Evolutionary conservation across 2,888 invertebrate genomes (phyloP).

Genomic region (Hydropsyche betteni): DNA sequence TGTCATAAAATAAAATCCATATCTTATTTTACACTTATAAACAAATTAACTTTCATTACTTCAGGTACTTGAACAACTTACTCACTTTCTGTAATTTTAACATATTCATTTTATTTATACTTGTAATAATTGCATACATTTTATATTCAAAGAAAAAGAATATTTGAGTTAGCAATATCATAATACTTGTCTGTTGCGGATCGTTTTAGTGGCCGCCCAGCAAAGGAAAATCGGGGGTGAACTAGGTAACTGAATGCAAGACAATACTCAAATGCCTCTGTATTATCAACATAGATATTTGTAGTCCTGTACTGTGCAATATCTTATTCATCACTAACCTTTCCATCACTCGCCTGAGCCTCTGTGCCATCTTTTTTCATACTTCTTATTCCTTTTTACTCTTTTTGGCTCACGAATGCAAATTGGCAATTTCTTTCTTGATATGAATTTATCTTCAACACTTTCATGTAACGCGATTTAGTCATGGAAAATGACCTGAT

Average conservation of each 20-base stretch:
- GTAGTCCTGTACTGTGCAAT: conserved; percentile 52
- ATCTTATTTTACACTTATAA: conserved; percentile 38
- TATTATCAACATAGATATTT: conserved; percentile 50
- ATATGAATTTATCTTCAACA: conserved; percentile 40
- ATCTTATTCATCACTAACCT: conserved; percentile 52
- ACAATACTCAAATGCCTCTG: conserved; percentile 59
- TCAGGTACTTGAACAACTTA: conserved; percentile 42
- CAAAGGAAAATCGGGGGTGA: conserved; percentile 77
- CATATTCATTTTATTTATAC: conserved; percentile 6
- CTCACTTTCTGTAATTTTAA: conserved; percentile 14
- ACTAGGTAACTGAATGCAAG: conserved; percentile 73
- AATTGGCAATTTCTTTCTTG: conserved; percentile 38
- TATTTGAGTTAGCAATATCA: conserved; percentile 29
- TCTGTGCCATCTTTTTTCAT: conserved; percentile 52
- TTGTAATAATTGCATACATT: neutral
- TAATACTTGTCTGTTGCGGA: conserved; percentile 51
- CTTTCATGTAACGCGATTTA: conserved; percentile 41
- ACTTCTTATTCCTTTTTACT: conserved; percentile 52
- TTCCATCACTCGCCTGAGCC: conserved; percentile 53
- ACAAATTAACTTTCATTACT: conserved; percentile 38
- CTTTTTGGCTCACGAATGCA: conserved; percentile 51
- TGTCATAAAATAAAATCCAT: conserved; percentile 24
- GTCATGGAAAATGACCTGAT: conserved; percentile 46
- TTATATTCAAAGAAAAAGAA: neutral
- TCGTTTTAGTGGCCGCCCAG: conserved; percentile 73